Evolutionary conservation across 2,888 invertebrate species (phyloP).

Genomic region (Eretmocerus hayati): DNA sequence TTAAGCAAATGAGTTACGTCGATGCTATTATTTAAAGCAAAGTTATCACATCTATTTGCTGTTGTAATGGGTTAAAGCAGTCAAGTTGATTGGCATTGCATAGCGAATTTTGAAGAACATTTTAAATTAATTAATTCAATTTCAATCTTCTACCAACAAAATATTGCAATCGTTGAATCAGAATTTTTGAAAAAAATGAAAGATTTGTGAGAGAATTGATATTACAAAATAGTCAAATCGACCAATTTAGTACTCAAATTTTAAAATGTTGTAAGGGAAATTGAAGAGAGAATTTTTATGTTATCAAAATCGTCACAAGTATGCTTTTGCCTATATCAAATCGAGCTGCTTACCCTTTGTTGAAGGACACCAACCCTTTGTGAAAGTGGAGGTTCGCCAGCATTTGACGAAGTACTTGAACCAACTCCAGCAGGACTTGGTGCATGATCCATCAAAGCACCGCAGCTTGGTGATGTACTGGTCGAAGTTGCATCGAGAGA

Average conservation of each 20-base stretch:
- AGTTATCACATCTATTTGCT: not conserved
- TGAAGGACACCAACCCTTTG: constrained; percentile 68
- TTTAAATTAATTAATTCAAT: no score
- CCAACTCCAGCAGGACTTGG: constrained; percentile 45
- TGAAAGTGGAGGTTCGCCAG: constrained; percentile 50
- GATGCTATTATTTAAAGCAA: not conserved
- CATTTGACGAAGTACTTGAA: constrained; percentile 59
- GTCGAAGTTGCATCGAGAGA: constrained; percentile 58
- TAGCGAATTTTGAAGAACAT: no score
- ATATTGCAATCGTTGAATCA: no score
- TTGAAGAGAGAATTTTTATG: no score
- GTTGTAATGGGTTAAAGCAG: constrained; percentile 35
- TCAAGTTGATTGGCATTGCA: constrained; percentile 46
- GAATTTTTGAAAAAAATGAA: no score
- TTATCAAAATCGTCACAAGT: constrained; percentile 15
- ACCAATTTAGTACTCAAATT: not conserved
- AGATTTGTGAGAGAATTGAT: no score
- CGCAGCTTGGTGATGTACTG: constrained; percentile 42
- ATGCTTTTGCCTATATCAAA: constrained; percentile 47
- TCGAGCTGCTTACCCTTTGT: constrained; percentile 75
- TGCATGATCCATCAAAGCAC: constrained; percentile 41
- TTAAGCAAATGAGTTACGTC: no score
- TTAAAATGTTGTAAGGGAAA: no score
- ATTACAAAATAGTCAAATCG: no score
- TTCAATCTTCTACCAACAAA: no score